Evolutionary conservation across 2,888 invertebrate species (phyloP).

Genomic region (Cataglyphis cursor): DNA sequence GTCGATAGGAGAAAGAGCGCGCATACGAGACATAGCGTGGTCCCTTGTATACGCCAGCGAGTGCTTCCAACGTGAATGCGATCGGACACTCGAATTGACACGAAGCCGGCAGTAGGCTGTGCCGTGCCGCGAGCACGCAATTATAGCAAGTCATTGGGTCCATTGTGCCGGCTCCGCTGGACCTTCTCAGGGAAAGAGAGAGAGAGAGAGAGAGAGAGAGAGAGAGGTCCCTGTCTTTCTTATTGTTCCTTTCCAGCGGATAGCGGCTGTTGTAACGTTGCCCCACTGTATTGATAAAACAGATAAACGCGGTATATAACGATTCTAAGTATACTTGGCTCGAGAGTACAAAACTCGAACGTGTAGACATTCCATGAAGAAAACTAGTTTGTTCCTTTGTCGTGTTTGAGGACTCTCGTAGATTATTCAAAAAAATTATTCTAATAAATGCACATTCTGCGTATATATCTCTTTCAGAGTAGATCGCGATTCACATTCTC

Average conservation of each 20-base stretch:
- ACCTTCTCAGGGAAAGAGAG: constrained; percentile 50
- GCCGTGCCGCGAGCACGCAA: constrained; percentile 67
- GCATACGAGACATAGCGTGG: constrained; percentile 32
- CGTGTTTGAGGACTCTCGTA: neutral
- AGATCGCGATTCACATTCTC: neutral
- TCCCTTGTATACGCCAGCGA: constrained; percentile 22
- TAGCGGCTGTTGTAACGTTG: constrained; percentile 66
- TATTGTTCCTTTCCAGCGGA: constrained; percentile 64
- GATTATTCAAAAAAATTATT: constrained; percentile 17
- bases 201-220: constrained; percentile 27
- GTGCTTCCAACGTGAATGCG: constrained; percentile 62
- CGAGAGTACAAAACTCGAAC: constrained; percentile 59
- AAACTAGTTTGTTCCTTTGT: constrained; percentile 4
- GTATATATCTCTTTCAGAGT: neutral
- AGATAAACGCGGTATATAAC: constrained; percentile 73
- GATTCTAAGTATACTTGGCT: constrained; percentile 64
- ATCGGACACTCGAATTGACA: constrained; percentile 76
- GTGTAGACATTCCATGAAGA: constrained; percentile 57
- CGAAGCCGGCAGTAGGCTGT: constrained; percentile 73
- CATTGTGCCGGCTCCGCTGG: constrained; percentile 69
- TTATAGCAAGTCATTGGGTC: constrained; percentile 78
- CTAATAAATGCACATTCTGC: neutral
- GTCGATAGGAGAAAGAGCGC: constrained; percentile 53
- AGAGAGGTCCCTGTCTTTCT: constrained; percentile 46
- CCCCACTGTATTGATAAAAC: constrained; percentile 78